These are phyloP conservation scores for Nephila pilipes DNA, from an alignment of 1,140 invertebrate species.

Conservation along the genomic window DNA sequence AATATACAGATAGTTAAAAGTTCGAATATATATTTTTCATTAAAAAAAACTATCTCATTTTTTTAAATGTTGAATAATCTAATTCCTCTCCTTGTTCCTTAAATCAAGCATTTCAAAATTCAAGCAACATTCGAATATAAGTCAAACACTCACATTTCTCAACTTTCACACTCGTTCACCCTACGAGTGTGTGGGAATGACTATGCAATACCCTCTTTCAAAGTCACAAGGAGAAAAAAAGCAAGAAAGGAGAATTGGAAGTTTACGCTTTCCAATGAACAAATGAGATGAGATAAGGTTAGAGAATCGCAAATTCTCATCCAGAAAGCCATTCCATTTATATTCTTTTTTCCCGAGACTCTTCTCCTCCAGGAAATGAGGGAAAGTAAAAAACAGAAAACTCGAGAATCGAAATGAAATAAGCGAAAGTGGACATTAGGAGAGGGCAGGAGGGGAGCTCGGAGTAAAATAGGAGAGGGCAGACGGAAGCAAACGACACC, in stretches of 20 bases:
- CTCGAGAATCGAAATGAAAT: slow-evolving; percentile 56
- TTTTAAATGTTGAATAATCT: no score
- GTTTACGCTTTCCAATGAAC: background rate
- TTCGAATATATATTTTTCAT: no score
- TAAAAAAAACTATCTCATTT: no score
- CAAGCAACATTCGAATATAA: no score
- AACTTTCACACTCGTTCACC: no score
- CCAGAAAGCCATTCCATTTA: slow-evolving; percentile 6
- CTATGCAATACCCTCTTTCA: no score
- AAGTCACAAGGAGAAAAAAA: background rate
- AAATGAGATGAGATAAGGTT: slow-evolving; percentile 25
- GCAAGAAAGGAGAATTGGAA: background rate
- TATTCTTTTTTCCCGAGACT: background rate
- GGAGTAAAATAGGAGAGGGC: slow-evolving; percentile 39
- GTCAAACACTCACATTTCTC: no score
- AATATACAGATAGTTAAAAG: no score
- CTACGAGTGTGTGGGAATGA: no score
- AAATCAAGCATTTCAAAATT: no score
- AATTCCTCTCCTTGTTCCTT: no score
- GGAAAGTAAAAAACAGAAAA: background rate
- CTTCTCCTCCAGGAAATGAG: slow-evolving; percentile 11
- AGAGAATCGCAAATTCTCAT: slow-evolving; percentile 13
- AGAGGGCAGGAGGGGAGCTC: background rate
- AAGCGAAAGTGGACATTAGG: slow-evolving; percentile 72
- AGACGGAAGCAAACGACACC: slow-evolving; percentile 67